Evolutionary conservation across 2,113 vertebrate species (phyloP).

Genomic region (Copsychus sechellarum): DNA sequence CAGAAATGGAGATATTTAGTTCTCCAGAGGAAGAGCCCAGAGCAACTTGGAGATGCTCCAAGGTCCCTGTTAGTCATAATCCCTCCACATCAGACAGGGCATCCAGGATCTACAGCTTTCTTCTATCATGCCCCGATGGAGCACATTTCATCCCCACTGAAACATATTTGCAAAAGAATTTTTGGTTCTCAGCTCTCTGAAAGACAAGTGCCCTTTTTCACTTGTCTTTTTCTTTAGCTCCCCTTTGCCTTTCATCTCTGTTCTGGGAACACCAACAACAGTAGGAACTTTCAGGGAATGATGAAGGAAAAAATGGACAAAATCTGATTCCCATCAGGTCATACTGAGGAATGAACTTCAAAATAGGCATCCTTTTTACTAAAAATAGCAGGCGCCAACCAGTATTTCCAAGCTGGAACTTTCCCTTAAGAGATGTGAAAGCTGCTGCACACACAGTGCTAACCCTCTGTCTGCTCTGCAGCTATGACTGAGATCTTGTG

Average conservation of each 20-base stretch:
- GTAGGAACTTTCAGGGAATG: neutral
- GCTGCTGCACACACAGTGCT: neutral
- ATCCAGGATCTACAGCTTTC: neutral
- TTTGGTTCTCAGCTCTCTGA: neutral
- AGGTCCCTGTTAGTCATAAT: neutral
- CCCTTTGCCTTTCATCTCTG: neutral
- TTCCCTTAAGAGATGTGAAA: slow-evolving; percentile 10
- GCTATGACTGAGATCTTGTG: neutral
- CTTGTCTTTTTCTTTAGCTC: neutral
- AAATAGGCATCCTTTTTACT: neutral
- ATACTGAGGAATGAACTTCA: neutral
- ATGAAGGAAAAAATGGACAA: neutral
- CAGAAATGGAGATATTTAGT: neutral
- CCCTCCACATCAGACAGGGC: neutral
- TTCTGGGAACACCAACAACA: neutral
- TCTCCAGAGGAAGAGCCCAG: neutral
- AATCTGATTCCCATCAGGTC: neutral
- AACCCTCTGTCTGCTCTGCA: neutral
- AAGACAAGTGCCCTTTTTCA: neutral
- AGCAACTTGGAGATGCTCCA: neutral
- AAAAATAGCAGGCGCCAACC: neutral
- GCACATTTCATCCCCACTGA: neutral
- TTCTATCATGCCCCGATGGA: rapidly evolving
- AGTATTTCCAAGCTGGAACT: neutral
- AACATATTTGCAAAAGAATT: neutral